Conservation (phyloP, 2,113 vertebrate species). For the Uria lomvia region DNA sequence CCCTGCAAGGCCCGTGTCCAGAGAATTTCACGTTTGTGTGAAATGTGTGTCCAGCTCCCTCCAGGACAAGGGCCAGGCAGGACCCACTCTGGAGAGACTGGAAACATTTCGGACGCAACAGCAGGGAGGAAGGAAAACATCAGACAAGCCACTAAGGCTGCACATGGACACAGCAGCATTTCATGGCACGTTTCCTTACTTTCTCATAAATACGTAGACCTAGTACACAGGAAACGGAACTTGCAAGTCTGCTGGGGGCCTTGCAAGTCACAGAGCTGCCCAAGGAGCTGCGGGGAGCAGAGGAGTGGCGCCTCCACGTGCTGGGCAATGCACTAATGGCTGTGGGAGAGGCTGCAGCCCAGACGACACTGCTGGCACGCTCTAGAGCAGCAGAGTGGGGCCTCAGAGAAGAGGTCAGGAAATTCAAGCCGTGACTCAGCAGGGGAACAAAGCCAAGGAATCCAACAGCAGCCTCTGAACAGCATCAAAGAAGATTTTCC, state of each 20-base stretch:
- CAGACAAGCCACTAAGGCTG: background rate
- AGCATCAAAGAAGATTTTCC: background rate
- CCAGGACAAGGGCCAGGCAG: background rate
- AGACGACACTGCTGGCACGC: background rate
- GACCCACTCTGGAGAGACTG: background rate
- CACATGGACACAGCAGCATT: background rate
- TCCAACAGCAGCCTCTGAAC: background rate
- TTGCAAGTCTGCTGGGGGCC: background rate
- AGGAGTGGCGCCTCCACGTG: background rate
- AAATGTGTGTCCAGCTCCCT: fast-evolving
- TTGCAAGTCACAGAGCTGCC: background rate
- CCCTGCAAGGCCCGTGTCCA: fast-evolving
- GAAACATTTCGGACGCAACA: background rate
- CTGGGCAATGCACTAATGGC: fast-evolving
- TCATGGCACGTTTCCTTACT: background rate
- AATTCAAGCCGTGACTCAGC: background rate
- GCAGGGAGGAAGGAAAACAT: background rate
- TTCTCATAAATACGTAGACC: background rate
- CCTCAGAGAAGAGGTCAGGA: background rate
- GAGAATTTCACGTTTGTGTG: background rate
- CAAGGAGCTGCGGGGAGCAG: background rate
- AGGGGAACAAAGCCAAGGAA: background rate
- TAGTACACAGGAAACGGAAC: background rate
- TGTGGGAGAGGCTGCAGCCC: background rate
- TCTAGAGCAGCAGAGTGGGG: background rate